phyloP scores from a whole-genome alignment of 2,113 vertebrate species.

The Protobothrops mucrosquamatus region DNA sequence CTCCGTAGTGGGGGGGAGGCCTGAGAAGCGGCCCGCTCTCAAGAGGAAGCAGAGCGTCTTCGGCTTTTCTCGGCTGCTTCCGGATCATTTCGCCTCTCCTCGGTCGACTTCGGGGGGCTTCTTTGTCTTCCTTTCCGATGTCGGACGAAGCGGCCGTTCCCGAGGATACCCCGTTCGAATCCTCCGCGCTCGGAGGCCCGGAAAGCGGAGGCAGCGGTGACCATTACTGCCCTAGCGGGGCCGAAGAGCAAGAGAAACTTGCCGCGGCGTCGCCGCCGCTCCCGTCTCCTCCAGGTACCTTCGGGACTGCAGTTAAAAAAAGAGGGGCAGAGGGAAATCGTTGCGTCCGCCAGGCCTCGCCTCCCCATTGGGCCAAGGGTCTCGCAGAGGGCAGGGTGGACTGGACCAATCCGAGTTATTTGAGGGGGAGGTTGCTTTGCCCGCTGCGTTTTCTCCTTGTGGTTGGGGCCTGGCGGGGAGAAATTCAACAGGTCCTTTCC shows the following conservation, averaged over 20 bases:
- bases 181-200: not conserved
- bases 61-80: conserved; percentile 19
- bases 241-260: not conserved
- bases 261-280: not conserved
- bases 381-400: not conserved
- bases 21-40: not conserved
- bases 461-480: not conserved
- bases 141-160: conserved; percentile 42
- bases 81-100: not conserved
- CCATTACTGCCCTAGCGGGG: conserved; percentile 7
- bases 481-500: not conserved
- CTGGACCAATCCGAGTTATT: too few species aligned
- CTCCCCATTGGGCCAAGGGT: not conserved
- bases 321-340: not conserved
- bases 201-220: conserved; percentile 14
- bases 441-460: not conserved
- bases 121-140: conserved; percentile 51
- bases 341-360: not conserved
- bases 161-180: conserved; percentile 30
- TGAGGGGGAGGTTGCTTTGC: not conserved
- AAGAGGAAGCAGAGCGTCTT: accelerated
- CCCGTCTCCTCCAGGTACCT: not conserved
- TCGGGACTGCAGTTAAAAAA: not conserved
- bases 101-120: conserved; percentile 43
- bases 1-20: not conserved